Evolutionary conservation across 2,113 vertebrate species (phyloP).

Genomic region (Lasiurus cinereus): DNA sequence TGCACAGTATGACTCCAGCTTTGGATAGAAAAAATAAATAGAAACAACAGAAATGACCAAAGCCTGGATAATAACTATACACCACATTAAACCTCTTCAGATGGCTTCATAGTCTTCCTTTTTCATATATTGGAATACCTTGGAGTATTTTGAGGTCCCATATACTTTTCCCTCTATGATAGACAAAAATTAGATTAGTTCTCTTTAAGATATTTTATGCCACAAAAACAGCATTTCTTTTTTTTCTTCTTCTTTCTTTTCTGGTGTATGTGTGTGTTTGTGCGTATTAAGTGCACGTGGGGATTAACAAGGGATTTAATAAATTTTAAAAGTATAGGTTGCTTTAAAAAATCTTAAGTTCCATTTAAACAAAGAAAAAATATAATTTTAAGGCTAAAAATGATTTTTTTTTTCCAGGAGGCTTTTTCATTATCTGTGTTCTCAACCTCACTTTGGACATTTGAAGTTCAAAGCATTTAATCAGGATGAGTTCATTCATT

Average conservation of each 20-base stretch:
- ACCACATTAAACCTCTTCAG: conserved; percentile 7
- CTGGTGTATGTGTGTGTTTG: background rate
- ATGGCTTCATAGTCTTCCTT: background rate
- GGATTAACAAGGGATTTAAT: conserved; percentile 44
- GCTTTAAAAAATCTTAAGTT: background rate
- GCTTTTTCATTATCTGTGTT: conserved; percentile 10
- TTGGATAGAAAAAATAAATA: background rate
- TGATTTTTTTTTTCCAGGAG: background rate
- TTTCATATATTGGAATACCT: background rate
- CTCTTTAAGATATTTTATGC: background rate
- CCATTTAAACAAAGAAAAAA: conserved; percentile 61
- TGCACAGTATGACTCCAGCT: background rate
- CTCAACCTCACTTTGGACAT: background rate
- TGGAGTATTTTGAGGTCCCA: background rate
- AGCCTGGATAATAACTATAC: background rate
- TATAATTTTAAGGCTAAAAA: conserved; percentile 2
- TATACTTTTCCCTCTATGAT: background rate
- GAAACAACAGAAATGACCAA: conserved; percentile 3
- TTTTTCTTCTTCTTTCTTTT: background rate
- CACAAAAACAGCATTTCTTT: conserved; percentile 7
- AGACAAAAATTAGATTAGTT: background rate
- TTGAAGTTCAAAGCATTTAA: conserved; percentile 39
- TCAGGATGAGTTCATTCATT: conserved; percentile 16
- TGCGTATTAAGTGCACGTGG: background rate
- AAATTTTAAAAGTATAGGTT: background rate